Conservation (phyloP, 2,113 vertebrate species). For the Mandrillus leucophaeus region DNA sequence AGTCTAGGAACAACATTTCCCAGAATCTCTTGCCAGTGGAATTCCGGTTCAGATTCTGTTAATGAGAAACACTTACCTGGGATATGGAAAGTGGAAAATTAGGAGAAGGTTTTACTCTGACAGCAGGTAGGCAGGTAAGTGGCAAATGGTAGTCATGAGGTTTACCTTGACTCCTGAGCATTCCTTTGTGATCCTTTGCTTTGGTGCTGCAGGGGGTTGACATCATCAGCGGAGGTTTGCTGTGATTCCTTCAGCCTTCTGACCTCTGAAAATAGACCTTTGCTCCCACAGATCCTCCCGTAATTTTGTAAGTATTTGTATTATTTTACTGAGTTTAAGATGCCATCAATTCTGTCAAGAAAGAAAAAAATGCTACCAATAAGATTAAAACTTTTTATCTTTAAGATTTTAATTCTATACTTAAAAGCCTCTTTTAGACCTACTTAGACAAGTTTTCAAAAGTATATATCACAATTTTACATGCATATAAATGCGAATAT, state of each 20-base stretch:
- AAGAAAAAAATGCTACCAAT: not conserved
- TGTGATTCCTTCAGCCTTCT: not conserved
- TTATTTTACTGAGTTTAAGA: conserved; percentile 9
- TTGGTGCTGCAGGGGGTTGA: not conserved
- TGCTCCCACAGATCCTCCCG: not conserved
- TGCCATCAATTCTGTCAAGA: not conserved
- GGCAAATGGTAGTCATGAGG: not conserved
- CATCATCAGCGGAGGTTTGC: not conserved
- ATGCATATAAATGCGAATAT: not conserved
- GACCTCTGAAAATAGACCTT: not conserved
- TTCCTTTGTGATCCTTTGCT: not conserved
- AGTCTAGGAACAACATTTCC: not conserved
- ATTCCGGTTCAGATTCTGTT: not conserved
- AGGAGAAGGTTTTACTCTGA: not conserved
- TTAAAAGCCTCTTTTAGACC: not conserved
- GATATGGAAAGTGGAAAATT: not conserved
- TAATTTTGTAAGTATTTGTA: not conserved
- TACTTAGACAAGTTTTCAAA: not conserved
- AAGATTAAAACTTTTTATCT: not conserved
- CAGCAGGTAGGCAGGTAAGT: not conserved
- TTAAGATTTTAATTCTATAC: not conserved
- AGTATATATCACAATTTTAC: not conserved
- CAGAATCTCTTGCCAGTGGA: not conserved
- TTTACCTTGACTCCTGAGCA: not conserved
- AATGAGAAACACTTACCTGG: not conserved